Percentiles rank a stretch among this genome's conserved stretches.
Conservation (phyloP, 2,113 vertebrate species). For the Pithys albifrons region DNA sequence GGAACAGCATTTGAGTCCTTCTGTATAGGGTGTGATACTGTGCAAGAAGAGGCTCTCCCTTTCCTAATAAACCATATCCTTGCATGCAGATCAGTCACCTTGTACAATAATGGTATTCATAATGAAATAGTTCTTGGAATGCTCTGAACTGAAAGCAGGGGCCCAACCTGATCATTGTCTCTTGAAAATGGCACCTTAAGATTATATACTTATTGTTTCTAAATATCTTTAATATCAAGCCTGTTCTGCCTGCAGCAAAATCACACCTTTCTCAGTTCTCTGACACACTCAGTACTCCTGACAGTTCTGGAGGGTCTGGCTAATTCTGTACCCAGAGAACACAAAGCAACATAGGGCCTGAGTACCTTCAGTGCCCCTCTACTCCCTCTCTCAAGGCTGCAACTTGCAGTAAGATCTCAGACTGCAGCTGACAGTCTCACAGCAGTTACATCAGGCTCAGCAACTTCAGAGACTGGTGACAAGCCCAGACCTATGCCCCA, state of each 20-base stretch:
- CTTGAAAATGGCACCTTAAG: background rate
- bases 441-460: background rate
- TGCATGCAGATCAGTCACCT: background rate
- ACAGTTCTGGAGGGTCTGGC: background rate
- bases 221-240: background rate
- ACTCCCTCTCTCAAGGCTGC: background rate
- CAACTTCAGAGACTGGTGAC: background rate
- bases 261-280: background rate
- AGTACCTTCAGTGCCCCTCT: background rate
- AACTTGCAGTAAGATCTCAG: background rate
- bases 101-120: rapidly evolving
- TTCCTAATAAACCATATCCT: background rate
- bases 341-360: background rate
- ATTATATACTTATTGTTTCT: background rate
- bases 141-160: background rate
- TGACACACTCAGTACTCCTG: background rate
- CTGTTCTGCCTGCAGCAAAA: background rate
- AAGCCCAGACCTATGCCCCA: background rate
- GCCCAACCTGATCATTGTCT: background rate
- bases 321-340: background rate
- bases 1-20: background rate
- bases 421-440: background rate
- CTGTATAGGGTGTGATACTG: background rate
- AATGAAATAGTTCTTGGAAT: background rate
- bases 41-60: background rate